These are phyloP conservation scores for Phasianus colchicus DNA, from an alignment of 2,113 vertebrate species.

Conservation along the genomic window DNA sequence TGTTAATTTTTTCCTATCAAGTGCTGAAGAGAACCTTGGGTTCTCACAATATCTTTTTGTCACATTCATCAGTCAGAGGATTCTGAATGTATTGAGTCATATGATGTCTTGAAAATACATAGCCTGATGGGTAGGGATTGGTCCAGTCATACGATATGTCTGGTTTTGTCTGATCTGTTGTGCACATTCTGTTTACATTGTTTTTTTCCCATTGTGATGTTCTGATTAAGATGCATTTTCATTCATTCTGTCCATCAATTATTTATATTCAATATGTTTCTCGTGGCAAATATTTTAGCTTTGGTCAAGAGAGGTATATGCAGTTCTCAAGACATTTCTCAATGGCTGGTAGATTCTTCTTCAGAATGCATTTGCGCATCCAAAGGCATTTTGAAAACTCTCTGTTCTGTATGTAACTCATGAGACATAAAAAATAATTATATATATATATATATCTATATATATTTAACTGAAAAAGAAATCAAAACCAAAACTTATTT, in stretches of 20 bases:
- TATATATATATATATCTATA: too few species aligned
- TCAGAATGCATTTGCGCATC: background rate
- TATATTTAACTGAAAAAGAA: background rate
- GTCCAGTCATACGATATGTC: background rate
- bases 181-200: background rate
- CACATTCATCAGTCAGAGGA: background rate
- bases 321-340: background rate
- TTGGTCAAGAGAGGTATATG: background rate
- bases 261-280: background rate
- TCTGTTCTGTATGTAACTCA: background rate
- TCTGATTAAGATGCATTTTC: background rate
- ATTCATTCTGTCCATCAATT: background rate
- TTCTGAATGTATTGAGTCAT: background rate
- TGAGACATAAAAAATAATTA: background rate
- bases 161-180: background rate
- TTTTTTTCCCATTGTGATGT: background rate
- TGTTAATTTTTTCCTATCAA: background rate
- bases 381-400: conserved; percentile 8
- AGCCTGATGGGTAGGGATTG: accelerated
- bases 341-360: background rate
- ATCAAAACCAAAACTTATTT: background rate
- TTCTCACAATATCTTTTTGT: background rate
- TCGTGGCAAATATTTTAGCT: background rate
- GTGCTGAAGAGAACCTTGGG: accelerated
- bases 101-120: background rate